Conservation (phyloP, 2,113 vertebrate genomes). For the Balaeniceps rex region DNA sequence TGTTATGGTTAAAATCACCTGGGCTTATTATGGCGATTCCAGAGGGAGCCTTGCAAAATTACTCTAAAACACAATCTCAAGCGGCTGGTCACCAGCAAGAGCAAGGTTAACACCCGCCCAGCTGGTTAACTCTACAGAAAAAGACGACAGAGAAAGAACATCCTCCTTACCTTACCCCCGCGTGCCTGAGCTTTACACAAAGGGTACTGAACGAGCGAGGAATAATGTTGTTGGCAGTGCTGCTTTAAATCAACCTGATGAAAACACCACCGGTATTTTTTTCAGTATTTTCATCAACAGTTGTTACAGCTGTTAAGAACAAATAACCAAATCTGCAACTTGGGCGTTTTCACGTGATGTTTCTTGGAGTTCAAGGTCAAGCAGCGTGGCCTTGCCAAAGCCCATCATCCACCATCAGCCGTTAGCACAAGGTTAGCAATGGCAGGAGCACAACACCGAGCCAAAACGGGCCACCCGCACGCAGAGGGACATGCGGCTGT, state of each 20-base stretch:
- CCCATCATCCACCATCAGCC: not conserved
- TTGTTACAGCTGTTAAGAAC: not conserved
- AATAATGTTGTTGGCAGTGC: accelerated
- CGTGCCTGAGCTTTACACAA: accelerated
- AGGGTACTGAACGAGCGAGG: accelerated
- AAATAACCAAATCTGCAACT: not conserved
- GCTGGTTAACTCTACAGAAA: not conserved
- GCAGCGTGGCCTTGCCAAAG: not conserved
- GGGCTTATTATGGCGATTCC: not conserved
- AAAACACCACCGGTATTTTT: not conserved
- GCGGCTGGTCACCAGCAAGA: not conserved
- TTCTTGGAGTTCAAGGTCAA: not conserved
- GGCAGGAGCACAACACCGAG: accelerated
- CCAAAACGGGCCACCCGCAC: accelerated
- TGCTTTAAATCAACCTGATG: not conserved
- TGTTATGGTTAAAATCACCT: not conserved
- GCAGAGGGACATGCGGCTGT: accelerated
- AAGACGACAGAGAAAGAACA: not conserved
- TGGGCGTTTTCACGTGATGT: too few relatives aligned
- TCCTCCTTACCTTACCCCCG: too few relatives aligned
- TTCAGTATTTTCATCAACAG: not conserved
- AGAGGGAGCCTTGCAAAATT: not conserved
- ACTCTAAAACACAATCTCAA: not conserved
- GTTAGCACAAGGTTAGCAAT: accelerated
- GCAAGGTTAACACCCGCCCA: not conserved